phyloP scores from a whole-genome alignment of 2,113 vertebrate species.

The Callaeas wilsoni region DNA sequence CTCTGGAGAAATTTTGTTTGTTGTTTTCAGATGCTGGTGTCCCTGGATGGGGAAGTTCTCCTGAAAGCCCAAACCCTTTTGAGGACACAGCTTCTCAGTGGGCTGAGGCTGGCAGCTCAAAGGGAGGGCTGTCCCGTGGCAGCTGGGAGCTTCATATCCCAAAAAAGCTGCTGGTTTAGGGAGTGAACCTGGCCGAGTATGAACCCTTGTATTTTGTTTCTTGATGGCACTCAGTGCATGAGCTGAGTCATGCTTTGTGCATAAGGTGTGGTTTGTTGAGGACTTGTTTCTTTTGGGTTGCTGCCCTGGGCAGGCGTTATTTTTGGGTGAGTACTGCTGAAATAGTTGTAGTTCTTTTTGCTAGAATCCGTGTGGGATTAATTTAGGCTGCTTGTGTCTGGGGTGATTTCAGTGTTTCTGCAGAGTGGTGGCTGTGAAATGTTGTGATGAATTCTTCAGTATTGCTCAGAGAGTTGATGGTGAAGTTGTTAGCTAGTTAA shows the following conservation, averaged over 20 bases:
- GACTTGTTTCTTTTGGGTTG: slow-evolving; percentile 8
- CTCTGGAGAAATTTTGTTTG: background rate
- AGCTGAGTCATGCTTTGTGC: slow-evolving; percentile 14
- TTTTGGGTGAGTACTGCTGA: background rate
- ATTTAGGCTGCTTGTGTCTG: background rate
- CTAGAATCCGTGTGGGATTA: background rate
- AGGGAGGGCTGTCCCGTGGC: background rate
- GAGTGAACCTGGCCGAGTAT: background rate
- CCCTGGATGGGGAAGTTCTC: background rate
- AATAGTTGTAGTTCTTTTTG: background rate
- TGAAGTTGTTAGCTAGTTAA: slow-evolving; percentile 26
- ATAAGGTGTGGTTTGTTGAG: slow-evolving; percentile 16
- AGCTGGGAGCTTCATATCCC: background rate
- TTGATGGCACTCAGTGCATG: background rate
- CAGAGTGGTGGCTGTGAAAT: background rate
- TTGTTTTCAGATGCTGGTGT: background rate
- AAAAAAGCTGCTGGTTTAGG: background rate
- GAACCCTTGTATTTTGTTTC: background rate
- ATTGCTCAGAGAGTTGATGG: background rate
- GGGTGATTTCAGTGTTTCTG: background rate
- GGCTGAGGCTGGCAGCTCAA: background rate
- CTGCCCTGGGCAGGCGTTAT: background rate
- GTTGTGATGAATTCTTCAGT: background rate
- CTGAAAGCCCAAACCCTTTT: background rate
- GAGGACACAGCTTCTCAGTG: background rate